Base-by-base conservation (phyloP, 2,888 invertebrate genomes). In the Agrochola circellaris region DNA sequence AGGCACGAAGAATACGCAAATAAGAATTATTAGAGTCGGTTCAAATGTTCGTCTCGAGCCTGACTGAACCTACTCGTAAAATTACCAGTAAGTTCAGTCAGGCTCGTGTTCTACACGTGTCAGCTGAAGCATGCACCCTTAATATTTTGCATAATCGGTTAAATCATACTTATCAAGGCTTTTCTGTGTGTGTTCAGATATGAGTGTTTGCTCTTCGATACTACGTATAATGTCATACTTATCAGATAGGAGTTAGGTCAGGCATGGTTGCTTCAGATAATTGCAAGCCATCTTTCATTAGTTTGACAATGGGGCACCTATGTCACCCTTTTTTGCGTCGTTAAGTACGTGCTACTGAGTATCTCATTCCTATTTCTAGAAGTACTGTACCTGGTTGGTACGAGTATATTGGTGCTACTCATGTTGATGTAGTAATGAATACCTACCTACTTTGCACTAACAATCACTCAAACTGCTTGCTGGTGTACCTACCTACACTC, bases 231-330 rank as follows among this genome's bases (percentile, higher is more conserved):
- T 76, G 56, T 70, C 56, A 70, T 51, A 72, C 23, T 91, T 91
- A 92, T 93, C 91, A 82, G 90, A 76, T 77, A 74, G 65, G 79
- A 87, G 89, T 88, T 87, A 89, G 81, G 92, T 89, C 88, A 91
- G 82, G 93, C 91, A 89, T 90, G 90, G 89, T 82, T 92, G 82
- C 82, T 75, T 87, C 80, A 85, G 85, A 82, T 92, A 92, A 93
- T 93, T 93, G 86, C 87, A 82, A 74, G 77, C 74, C 73, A 45
- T 72, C 64, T 73, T 77, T 75, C 42, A 82, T 71, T 80, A 68
- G 23, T 38, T 79, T 83, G 82, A 81, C 77, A 81, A 79, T 76
- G 75, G 79, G 73, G 66, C 81, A 38, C 20, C 11, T n/a, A 80
- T 82, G 80, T 78, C 75, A 84, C 84, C 79, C 75, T 87, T 82